Base-by-base conservation (phyloP, 2,113 vertebrate genomes). In the Podiceps cristatus region DNA sequence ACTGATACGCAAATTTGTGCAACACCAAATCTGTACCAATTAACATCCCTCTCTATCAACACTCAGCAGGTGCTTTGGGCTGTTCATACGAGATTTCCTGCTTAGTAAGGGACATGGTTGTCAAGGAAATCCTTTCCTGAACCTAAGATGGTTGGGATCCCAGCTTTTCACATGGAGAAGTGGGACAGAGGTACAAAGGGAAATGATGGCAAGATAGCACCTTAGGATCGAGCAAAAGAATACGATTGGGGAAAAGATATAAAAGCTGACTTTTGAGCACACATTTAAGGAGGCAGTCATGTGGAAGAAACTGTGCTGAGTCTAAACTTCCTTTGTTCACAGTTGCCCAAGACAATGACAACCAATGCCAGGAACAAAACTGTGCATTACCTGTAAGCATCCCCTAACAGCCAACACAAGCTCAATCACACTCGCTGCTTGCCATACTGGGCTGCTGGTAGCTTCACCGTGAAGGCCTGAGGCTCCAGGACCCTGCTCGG, bases 191-290 rank as follows among this genome's bases (percentile, higher is more conserved):
- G 64, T 29, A 10, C 13, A 79, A 64, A 71, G 8, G 35, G 13
- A 75, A 67, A 44, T 4, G 5, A 2, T 40, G 13, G 10, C 23
- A 74, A 75, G 13, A 59, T 0, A 56, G 11, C 13, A 63, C 23
- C 45, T 89, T 9, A 78, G 29, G 18, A 31, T 47, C 10, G 45
- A 45, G 12, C 14, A 71, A 74, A 78, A 27, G 9, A 56, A 52
- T 0, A 72, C 31, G 1, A 47, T 4, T 1, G 7, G 22, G 4
- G 15, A 14, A n/a, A 74, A 53, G 33, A 19, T 14, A 4, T 4
- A 93, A 42, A 86, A 74, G 63, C 15, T 58, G 40, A 60, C 5
- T 79, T 76, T n/a, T 45, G 12, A 73, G 12, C 29, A 31, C 6
- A 2, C 7, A 40, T 50, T 69, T 77, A 29, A 80, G 31, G 3